Base-by-base conservation (phyloP, 2,113 vertebrate genomes). In the Aspiorhynchus laticeps region DNA sequence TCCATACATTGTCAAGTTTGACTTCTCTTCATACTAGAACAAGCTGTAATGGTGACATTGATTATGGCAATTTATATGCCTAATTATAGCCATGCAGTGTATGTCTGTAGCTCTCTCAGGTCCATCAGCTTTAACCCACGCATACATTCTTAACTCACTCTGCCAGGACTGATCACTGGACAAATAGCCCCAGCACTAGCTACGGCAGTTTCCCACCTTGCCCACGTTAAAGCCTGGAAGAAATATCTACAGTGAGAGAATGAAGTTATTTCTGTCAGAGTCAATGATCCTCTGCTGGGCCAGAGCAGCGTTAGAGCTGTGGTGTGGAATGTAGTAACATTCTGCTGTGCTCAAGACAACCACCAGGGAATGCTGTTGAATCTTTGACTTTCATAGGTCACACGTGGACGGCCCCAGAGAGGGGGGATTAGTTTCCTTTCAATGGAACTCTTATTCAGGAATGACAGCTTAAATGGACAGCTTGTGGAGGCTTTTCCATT, bases 301-400 rank as follows among this genome's bases (percentile, higher is more conserved):
- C 46, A 33, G 43, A 71, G 43, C 26, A 26, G 17, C 86, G 14
- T 8, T 74, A 90, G 41, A 61, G 41, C 31, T 24, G 4, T 0
- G 9, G 46, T 82, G 59, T 41, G 38, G 9, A 69, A 80, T 56
- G 46, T 19, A 71, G 65, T 36, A 81, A 71, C 61, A 48, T 12
- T 91, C 89, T 93, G 92, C 89, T 80, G 76, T 92, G 93, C 85
- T 79, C 77, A 77, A 6, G 76, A 75, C 61, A 77, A 77, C 94
- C 94, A 94, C 92, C 91, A 95, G 94, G 92, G 92, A 90, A 38
- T 92, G 93, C 93, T 94, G 84, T 94, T 92, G 91, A 88, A 89
- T 92, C 65, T 61, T 65, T 75, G 65, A 73, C 59, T 86, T 65
- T 82, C 56, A 79, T n/a, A 56, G 38, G 67, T 74, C 65, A 63